Evolutionary conservation across 2,797 vertebrate genomes (phyloP), one percentile per base, ranked within the genome.

Genomic region (Lepidocolaptes lacrymiger): DNA sequence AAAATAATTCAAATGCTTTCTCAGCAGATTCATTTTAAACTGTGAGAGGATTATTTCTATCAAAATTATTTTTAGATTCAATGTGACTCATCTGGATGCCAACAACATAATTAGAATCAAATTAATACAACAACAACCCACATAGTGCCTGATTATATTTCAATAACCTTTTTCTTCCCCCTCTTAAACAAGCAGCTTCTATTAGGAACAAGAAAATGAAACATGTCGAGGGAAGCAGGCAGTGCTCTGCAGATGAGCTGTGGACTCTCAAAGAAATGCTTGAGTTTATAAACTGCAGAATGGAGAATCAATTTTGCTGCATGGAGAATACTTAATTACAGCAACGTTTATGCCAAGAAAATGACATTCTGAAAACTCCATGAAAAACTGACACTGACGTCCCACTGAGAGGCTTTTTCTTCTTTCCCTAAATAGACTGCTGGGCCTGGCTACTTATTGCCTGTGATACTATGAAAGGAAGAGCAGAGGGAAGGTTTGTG

Each of bases 221-320:
- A 58, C 75, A 46, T 20, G 55, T 69, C 12, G 8, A 86, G 66
- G 37, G 77, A 95, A 88, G 63, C 76, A 61, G 84, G 73, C 72
- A 64, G 37, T 7, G 39, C 66, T 96, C 91, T 95, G 88, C 83
- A 94, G 88, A 96, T 93, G 90, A 94, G 81, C 84, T 68, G 66
- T 54, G 78, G 75, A 80, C 91, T 89, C 93, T 91, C 91, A 96
- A 61, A 91, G 77, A 95, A 94, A 93, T 69, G 66, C 69, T 84
- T 30, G 66, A 96, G 93, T 95, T 97, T 97, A 95, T 93, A 95
- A 97, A 94, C 93, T 94, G 85, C 93, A 96, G 91, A 95, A 92
- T 82, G 69, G 89, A 96, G 91, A 95, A 97, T 96, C 95, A 97
- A 97, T 96, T 97, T 93, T 93, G 55, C 78, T 82, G 79, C 78